These are phyloP conservation scores for Dicerorhinus sumatrensis DNA, from an alignment of 2,113 vertebrate species.

Conservation along the genomic window DNA sequence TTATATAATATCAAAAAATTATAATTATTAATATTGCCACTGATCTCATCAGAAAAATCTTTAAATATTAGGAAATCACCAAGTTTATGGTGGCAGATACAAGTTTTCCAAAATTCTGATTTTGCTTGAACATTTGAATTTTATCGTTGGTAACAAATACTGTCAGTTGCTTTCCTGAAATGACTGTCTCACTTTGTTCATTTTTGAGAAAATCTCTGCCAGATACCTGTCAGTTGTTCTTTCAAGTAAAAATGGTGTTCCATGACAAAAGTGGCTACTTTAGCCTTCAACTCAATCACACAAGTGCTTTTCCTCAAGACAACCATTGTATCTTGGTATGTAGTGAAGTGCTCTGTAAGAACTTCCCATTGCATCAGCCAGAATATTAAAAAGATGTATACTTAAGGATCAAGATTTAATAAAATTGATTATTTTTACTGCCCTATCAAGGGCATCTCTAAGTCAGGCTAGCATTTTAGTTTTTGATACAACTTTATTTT, in stretches of 20 bases:
- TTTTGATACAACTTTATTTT: neutral
- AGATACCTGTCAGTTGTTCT: constrained; percentile 8
- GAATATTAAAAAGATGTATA: neutral
- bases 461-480: neutral
- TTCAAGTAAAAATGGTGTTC: neutral
- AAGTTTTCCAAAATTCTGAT: constrained; percentile 51
- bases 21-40: neutral
- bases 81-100: neutral
- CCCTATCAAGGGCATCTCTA: neutral
- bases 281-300: neutral
- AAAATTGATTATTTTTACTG: neutral
- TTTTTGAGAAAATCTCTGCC: neutral
- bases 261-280: neutral
- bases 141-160: constrained; percentile 17
- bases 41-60: neutral
- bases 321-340: neutral
- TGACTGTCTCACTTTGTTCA: neutral
- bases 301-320: neutral
- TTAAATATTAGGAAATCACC: constrained; percentile 32
- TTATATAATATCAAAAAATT: neutral
- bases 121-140: constrained; percentile 29
- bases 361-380: neutral
- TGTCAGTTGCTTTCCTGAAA: constrained; percentile 47
- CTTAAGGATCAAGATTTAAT: neutral
- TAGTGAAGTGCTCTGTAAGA: neutral